A percentile compares a stretch with the other conserved stretches of the same genome.
Conservation (phyloP, 2,888 invertebrate species). For the Merodon equestris region DNA sequence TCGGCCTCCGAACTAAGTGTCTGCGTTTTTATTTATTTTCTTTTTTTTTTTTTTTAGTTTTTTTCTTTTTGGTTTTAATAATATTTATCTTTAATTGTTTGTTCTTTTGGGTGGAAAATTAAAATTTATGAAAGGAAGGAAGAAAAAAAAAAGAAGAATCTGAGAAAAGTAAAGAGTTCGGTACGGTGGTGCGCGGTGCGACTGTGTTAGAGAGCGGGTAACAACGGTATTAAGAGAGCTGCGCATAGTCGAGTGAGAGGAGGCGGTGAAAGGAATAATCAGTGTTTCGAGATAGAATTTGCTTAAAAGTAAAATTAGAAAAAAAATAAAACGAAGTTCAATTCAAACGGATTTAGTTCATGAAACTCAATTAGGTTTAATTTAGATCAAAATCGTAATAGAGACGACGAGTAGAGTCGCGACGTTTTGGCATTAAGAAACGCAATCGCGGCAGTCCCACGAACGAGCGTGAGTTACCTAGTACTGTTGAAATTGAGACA, state of each 20-base stretch:
- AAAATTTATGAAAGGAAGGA: constrained; percentile 32
- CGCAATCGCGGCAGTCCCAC: constrained; percentile 32
- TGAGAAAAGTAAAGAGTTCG: constrained; percentile 25
- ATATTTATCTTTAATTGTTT: constrained; percentile 55
- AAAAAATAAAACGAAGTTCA: constrained; percentile 49
- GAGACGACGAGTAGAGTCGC: not conserved
- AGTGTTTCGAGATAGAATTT: constrained; percentile 31
- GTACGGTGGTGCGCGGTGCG: constrained; percentile 10
- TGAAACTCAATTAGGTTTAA: constrained; percentile 74
- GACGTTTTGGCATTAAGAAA: constrained; percentile 33
- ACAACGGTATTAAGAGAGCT: constrained; percentile 12
- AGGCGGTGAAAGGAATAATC: too few species aligned
- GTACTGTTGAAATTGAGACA: constrained; percentile 28
- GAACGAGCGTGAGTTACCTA: too few species aligned
- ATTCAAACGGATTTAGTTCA: constrained; percentile 69
- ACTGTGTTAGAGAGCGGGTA: constrained; percentile 22
- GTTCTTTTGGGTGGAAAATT: constrained; percentile 43
- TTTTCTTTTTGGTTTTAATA: constrained; percentile 25
- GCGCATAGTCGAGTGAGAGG: constrained; percentile 6
- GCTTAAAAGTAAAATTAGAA: not conserved
- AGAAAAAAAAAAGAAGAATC: constrained; percentile 20
- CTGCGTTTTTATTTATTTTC: constrained; percentile 30
- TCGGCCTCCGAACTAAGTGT: constrained; percentile 56
- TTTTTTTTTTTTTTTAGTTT: constrained; percentile 28
- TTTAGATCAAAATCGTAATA: constrained; percentile 67